Evolutionary conservation across 2,113 vertebrate species (phyloP), one percentile per base, ranked within the genome.

Genomic region (Notothenia rossii): DNA sequence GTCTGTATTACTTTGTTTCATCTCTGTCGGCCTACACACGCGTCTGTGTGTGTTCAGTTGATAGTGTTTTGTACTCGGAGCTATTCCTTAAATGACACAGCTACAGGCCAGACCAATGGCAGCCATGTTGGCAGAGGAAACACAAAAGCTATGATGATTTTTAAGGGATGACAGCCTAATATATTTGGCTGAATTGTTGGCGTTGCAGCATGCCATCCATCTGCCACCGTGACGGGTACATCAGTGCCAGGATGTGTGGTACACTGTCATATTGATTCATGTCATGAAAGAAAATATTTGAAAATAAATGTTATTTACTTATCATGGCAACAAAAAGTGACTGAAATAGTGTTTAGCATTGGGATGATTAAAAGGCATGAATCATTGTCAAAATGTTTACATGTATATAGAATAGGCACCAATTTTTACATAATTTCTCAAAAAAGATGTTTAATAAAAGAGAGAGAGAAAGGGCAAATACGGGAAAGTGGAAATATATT

Each of bases 161-260:
- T 81, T 84, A 58, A 25, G 59, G 80, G 13, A 15, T 86, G 87
- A 88, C 86, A 83, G 83, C 76, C 86, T 84, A 50, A 84, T 88
- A 83, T 88, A 87, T 87, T 82, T 87, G 63, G 79, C 82, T 68
- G 59, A 75, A 79, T 73, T 87, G 75, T 75, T 86, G 74, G 61
- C 76, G 29, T 77, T 56, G 72, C 65, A 43, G 55, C 55, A 60
- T 77, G 49, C 68, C 70, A 50, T 68, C 87, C 84, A 80, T 90
- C 81, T 90, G 83, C 29, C 59, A 72, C 45, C 46, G 17, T 81
- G 62, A 83, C n/a, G 33, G 67, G 66, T 67, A 25, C 59, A 78
- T 75, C 56, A 63, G 33, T 75, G 60, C 61, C 70, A 77, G 9
- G 49, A 45, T 56, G 45, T 73, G 18, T 72, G 56, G 56, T 45